Evolutionary conservation across 2,888 invertebrate species (phyloP), one percentile per base, ranked within the genome.

Genomic region (Thecophora atra): DNA sequence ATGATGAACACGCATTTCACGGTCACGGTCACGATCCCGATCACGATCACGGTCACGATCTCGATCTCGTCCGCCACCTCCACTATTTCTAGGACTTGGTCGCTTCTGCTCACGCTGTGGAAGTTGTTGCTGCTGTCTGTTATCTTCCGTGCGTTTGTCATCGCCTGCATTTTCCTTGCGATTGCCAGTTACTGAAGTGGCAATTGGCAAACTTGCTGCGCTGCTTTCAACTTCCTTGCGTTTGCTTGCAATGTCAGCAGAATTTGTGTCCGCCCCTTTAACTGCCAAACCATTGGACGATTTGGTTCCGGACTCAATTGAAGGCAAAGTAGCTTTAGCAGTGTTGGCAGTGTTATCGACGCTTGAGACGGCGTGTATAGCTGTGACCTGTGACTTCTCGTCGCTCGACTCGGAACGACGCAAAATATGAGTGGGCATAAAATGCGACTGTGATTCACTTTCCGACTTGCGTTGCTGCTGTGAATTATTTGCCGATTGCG

Each of bases 71-170:
- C 77, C 77, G 1, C 77, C 77, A 0, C 75, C 72, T 15, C 74
- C 74, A 3, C 88, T 87, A 75, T 88, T 88, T 79, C 90, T 89
- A 15, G 82, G 77, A 77, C 80, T 84, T 28, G 80, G 80, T 7
- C 84, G 78, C 72, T 84, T 83, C 74, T 77, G 79, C 60, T 79
- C 79, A 51, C 79, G 77, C 47, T 76, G 79, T 28, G 79, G 72
- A 58, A 26, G 72, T 58, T 28, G 63, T 62, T 13, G 72, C 58
- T 17, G 73, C 47, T 74, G 65, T 70, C 72, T 70, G 13, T 75
- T 70, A 1, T 72, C 72, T 56, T 66, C 71, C 6, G 17, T 65
- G 19, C 58, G 74, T n/a, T 73, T 73, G 15, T 76, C 75, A 37
- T 64, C 75, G n/a, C 65, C 62, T 11, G 64, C 56, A 70, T 19